Evolutionary conservation across 2,797 vertebrate genomes (phyloP).

Genomic region (Smutsia temminckii): DNA sequence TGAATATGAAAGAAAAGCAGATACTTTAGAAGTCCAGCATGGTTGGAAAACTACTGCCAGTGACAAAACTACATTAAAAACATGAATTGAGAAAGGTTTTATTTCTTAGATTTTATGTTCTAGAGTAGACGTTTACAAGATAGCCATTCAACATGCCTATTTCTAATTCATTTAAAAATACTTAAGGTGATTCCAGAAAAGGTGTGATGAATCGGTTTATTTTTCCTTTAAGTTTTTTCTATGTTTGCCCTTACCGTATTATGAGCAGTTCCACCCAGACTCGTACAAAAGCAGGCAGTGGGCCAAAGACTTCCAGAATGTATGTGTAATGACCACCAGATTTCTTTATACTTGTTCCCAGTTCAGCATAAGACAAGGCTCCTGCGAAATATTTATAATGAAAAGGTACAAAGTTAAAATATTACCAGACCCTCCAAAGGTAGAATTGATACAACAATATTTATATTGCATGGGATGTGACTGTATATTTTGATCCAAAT

Average conservation of each 20-base stretch:
- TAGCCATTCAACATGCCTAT: not conserved
- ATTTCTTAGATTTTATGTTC: not conserved
- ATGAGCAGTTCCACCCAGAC: conserved; percentile 95
- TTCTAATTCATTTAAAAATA: conserved; percentile 5
- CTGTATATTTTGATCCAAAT: not conserved
- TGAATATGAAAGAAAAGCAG: conserved; percentile 20
- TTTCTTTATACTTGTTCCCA: conserved; percentile 96
- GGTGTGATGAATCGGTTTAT: not conserved
- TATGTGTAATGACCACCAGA: conserved; percentile 98
- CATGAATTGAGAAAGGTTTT: not conserved
- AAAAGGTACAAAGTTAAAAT: conserved; percentile 5
- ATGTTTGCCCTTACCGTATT: conserved; percentile 89
- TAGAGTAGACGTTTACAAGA: not conserved
- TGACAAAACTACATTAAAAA: not conserved
- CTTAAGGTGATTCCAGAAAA: not conserved
- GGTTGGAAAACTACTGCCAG: not conserved
- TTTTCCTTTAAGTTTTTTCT: not conserved
- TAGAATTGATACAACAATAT: not conserved
- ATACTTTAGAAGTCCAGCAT: not conserved
- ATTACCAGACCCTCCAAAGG: not conserved
- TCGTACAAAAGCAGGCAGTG: conserved; percentile 92
- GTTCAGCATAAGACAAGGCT: conserved; percentile 95
- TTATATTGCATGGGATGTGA: not conserved
- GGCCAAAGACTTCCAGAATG: conserved; percentile 95
- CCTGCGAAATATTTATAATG: conserved; percentile 84